phyloP scores from a whole-genome alignment of 2,888 invertebrate genomes.

The Cheilosia grossa region DNA sequence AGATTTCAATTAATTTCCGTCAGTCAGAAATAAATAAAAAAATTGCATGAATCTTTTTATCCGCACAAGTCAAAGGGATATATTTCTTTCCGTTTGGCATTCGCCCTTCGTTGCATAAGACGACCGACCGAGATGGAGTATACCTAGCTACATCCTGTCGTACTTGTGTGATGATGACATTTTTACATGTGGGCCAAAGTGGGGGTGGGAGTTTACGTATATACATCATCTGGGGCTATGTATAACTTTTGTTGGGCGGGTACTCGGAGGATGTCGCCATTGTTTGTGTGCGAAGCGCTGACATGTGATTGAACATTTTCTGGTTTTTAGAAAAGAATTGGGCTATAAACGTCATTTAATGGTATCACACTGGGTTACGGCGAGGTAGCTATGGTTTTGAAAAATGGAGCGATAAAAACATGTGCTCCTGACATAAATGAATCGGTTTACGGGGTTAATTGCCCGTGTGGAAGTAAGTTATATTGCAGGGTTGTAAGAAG shows the following conservation, averaged over 20 bases:
- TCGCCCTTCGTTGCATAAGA: constrained; percentile 10
- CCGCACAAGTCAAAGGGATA: constrained; percentile 1
- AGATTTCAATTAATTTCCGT: constrained; percentile 57
- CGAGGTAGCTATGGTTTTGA: neutral
- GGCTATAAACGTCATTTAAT: constrained; percentile 46
- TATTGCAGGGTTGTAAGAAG: neutral
- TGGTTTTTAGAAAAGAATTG: constrained; percentile 34
- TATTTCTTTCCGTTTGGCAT: constrained; percentile 2
- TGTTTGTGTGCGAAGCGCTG: constrained; percentile 5
- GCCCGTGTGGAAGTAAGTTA: neutral
- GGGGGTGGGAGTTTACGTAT: neutral
- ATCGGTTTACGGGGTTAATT: neutral
- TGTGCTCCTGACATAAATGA: constrained; percentile 38
- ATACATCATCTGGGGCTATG: neutral
- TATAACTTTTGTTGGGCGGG: neutral
- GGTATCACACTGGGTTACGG: constrained; percentile 23
- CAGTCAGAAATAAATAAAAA: neutral
- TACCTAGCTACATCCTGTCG: neutral
- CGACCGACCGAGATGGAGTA: neutral
- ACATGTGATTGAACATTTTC: constrained; percentile 37
- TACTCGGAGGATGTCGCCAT: neutral
- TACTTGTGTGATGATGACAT: constrained; percentile 30
- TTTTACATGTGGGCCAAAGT: neutral
- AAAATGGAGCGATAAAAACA: constrained; percentile 31
- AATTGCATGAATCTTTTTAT: neutral